Evolutionary conservation across 2,888 invertebrate species (phyloP).

Genomic region (Lycocerus yunnanus): DNA sequence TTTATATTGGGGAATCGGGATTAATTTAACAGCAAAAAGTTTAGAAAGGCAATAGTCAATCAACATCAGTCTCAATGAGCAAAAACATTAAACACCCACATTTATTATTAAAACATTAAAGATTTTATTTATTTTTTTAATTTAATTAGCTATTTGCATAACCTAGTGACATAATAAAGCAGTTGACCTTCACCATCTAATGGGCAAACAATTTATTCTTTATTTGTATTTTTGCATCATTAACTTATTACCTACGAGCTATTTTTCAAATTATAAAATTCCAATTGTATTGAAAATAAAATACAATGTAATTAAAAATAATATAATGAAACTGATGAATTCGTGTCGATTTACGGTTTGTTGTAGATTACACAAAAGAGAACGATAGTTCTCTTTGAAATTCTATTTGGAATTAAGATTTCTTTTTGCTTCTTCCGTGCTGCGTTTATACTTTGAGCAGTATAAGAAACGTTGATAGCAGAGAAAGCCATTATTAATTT

Average conservation of each 20-base stretch:
- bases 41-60: background rate
- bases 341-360: background rate
- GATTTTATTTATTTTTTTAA: background rate
- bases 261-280: background rate
- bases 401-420: background rate
- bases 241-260: background rate
- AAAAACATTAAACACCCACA: background rate
- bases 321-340: background rate
- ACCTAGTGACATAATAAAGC: conserved; percentile 10
- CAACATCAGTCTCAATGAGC: background rate
- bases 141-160: background rate
- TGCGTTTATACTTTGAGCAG: background rate
- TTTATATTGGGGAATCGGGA: background rate
- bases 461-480: background rate
- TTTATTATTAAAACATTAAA: background rate
- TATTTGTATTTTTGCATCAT: background rate
- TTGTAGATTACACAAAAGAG: too few species aligned
- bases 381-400: background rate
- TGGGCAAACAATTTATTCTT: background rate
- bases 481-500: background rate
- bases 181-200: conserved; percentile 5
- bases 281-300: background rate
- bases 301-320: background rate
- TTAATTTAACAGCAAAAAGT: background rate
- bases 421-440: too few species aligned